A percentile compares a stretch with the other conserved stretches of the same genome.
phyloP scores from a whole-genome alignment of 2,888 invertebrate genomes.

The Trachelus iudaicus region DNA sequence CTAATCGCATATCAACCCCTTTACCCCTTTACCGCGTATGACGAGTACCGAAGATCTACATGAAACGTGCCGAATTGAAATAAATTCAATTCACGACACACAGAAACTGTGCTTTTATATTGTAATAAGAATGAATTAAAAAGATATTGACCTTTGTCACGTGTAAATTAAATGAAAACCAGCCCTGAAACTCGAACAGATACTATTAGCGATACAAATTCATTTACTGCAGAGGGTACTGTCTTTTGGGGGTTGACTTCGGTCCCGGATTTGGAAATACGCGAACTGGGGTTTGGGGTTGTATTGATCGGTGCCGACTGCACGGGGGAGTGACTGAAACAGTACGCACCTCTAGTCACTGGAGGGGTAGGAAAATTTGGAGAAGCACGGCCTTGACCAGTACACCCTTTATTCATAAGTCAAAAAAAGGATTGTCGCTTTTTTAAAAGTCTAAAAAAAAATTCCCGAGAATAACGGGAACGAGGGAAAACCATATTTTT shows the following conservation, averaged over 20 bases:
- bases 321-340: constrained; percentile 53
- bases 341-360: constrained; percentile 49
- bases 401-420: not conserved
- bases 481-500: not conserved
- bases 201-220: not conserved
- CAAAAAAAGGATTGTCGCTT: constrained; percentile 19
- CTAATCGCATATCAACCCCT: not conserved
- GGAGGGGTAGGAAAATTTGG: constrained; percentile 36
- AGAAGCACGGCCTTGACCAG: constrained; percentile 22
- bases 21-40: not conserved
- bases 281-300: constrained; percentile 56
- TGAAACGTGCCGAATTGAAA: not conserved
- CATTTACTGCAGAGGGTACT: not conserved
- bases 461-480: not conserved
- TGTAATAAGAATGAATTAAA: no score
- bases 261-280: constrained; percentile 55
- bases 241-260: not conserved
- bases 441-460: constrained; percentile 5
- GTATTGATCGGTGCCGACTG: constrained; percentile 57
- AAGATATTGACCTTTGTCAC: no score
- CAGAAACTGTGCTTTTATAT: not conserved
- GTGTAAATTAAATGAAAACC: not conserved
- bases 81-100: not conserved
- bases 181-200: not conserved
- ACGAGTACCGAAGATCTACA: not conserved